These are phyloP conservation scores for Orycteropus afer DNA, from an alignment of 2,113 vertebrate genomes.

Conservation along the genomic window DNA sequence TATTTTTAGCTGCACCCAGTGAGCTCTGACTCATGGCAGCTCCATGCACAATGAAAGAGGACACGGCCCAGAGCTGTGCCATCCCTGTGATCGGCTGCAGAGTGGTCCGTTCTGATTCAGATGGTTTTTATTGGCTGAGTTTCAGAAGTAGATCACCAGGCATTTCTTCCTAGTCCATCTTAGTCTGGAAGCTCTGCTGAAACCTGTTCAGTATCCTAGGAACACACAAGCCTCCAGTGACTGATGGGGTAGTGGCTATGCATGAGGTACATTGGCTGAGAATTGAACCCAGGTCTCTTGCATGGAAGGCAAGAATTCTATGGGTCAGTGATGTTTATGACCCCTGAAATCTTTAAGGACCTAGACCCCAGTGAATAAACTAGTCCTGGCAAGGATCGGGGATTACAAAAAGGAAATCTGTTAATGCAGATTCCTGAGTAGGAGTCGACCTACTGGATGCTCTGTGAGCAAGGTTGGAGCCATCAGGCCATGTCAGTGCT, in stretches of 20 bases:
- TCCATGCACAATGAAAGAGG: background rate
- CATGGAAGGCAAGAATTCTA: background rate
- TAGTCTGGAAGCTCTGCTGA: background rate
- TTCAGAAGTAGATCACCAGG: background rate
- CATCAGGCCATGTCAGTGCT: background rate
- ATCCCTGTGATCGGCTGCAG: background rate
- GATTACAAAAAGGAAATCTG: background rate
- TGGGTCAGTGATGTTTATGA: background rate
- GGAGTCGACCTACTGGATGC: background rate
- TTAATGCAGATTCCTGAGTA: too few relatives aligned
- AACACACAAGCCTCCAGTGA: background rate
- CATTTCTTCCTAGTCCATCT: background rate
- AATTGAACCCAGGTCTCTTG: background rate
- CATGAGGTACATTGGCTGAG: background rate
- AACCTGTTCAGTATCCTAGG: background rate
- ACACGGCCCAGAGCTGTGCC: background rate
- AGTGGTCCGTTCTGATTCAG: background rate
- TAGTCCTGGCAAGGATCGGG: background rate
- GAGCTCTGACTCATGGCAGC: background rate
- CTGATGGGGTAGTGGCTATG: background rate
- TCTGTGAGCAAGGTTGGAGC: background rate
- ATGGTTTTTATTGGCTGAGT: background rate
- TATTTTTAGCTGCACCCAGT: background rate
- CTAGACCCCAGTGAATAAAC: background rate
- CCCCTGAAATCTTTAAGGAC: background rate